Percentiles rank a stretch among this genome's conserved stretches.
Conservation (phyloP, 2,888 invertebrate species). For the Fragum whitleyi region DNA sequence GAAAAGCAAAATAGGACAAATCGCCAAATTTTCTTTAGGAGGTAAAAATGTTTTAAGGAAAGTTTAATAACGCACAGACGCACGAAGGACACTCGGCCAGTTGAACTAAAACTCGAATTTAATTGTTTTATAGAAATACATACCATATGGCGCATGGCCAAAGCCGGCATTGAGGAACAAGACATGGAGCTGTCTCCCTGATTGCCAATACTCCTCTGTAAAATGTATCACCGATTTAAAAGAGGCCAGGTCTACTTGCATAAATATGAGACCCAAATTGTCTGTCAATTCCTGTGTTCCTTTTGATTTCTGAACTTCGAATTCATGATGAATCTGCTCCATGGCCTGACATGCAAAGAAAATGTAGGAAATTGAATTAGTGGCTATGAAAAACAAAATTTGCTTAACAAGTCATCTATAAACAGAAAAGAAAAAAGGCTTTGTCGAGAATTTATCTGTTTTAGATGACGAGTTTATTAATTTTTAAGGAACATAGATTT, state of each 20-base stretch:
- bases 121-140: too few species aligned
- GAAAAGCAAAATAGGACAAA: too few species aligned
- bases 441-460: too few species aligned
- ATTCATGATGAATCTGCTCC: slow-evolving; percentile 41
- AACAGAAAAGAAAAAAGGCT: too few species aligned
- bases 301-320: slow-evolving; percentile 22
- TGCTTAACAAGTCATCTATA: neutral
- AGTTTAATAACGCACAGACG: too few species aligned
- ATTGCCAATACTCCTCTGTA: slow-evolving; percentile 42
- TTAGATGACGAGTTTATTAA: too few species aligned
- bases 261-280: slow-evolving; percentile 47
- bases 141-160: slow-evolving; percentile 4
- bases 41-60: too few species aligned
- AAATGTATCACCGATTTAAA: slow-evolving; percentile 53
- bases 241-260: slow-evolving; percentile 53
- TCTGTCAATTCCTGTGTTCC: slow-evolving; percentile 40
- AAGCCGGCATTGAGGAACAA: slow-evolving; percentile 60
- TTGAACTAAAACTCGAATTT: too few species aligned
- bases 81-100: too few species aligned
- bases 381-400: neutral
- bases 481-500: too few species aligned
- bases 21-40: too few species aligned
- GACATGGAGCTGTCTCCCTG: slow-evolving; percentile 49
- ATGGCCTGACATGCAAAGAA: slow-evolving; percentile 44
- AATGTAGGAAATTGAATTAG: neutral